Percentiles rank a stretch among this genome's conserved stretches.
Conservation (phyloP, 1,140 invertebrate genomes). For the Drosophila paulistorum region DNA sequence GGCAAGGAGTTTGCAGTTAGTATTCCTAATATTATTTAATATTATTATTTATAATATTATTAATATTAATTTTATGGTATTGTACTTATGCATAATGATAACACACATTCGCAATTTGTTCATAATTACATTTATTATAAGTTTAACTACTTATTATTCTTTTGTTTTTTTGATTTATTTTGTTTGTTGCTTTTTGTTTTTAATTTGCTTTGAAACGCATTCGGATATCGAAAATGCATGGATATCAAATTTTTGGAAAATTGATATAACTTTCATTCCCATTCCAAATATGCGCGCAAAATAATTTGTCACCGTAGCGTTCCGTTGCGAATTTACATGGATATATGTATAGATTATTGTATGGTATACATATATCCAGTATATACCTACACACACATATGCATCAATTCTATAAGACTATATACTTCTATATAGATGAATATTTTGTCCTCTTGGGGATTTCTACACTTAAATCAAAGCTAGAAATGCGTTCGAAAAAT, state of each 20-base stretch:
- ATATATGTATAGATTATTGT: constrained; percentile 13
- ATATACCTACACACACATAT: constrained; percentile 33
- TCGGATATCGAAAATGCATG: constrained; percentile 63
- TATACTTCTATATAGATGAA: constrained; percentile 27
- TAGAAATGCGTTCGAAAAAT: constrained; percentile 59
- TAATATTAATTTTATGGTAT: constrained; percentile 32
- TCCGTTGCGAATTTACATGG: constrained; percentile 71
- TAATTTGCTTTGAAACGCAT: constrained; percentile 58
- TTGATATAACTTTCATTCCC: constrained; percentile 42
- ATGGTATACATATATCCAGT: constrained; percentile 32
- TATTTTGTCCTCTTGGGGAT: constrained; percentile 24
- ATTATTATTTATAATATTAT: constrained; percentile 37
- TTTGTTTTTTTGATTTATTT: constrained; percentile 28
- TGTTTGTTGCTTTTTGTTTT: constrained; percentile 20
- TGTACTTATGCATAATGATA: constrained; percentile 31
- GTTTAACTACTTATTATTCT: constrained; percentile 51
- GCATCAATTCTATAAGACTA: constrained; percentile 40
- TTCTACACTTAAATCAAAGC: constrained; percentile 51
- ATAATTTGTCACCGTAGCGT: constrained; percentile 76
- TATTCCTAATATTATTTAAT: constrained; percentile 40
- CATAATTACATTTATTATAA: constrained; percentile 42
- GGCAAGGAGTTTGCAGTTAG: constrained; percentile 70
- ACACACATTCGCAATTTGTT: constrained; percentile 34
- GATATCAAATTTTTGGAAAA: constrained; percentile 45
- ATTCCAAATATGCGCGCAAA: constrained; percentile 71